Percentiles rank a stretch among this genome's conserved stretches.
Evolutionary conservation across 2,797 vertebrate species (phyloP).

Genomic region (Jordanella pulchra): DNA sequence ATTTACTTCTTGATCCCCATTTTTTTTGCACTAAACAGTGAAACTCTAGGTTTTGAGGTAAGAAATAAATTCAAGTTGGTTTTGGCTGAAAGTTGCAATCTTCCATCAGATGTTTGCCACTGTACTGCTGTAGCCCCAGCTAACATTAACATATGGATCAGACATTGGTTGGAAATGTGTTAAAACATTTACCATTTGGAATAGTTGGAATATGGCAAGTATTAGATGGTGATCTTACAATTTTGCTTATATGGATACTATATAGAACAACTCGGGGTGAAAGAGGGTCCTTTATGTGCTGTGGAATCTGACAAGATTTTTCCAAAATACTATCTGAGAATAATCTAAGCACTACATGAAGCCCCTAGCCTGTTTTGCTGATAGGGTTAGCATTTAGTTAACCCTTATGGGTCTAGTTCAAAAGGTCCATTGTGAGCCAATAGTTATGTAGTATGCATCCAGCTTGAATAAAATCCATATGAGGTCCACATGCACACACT

Average conservation of each 20-base stretch:
- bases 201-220: no score
- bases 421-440: background rate
- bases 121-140: no score
- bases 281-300: no score
- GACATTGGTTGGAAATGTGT: no score
- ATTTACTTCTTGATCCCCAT: background rate
- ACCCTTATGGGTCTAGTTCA: background rate
- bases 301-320: no score
- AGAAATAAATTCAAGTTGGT: background rate
- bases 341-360: background rate
- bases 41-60: background rate
- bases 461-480: background rate
- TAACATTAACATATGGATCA: no score
- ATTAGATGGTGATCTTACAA: no score
- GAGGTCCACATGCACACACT: no score
- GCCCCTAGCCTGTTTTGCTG: background rate
- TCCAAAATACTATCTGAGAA: background rate
- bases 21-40: background rate
- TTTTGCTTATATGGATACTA: background rate
- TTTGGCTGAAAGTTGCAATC: background rate
- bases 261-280: background rate
- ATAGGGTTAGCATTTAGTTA: background rate
- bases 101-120: no score
- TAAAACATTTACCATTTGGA: no score
- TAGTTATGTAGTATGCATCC: background rate